These are phyloP conservation scores for Pristiophorus japonicus DNA, from an alignment of 2,113 vertebrate genomes.

Conservation along the genomic window DNA sequence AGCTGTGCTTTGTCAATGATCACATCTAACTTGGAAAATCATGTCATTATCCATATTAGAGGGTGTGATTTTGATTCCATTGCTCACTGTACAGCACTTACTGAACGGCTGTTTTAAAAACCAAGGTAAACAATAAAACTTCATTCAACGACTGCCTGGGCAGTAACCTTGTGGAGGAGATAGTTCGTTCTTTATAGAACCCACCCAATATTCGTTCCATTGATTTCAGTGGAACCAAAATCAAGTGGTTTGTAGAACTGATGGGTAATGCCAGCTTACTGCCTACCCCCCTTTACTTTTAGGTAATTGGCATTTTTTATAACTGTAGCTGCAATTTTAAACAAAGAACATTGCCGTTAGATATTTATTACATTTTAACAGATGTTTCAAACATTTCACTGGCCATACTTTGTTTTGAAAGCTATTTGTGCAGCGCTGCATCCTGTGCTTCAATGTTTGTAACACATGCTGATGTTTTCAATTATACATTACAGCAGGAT, in stretches of 20 bases:
- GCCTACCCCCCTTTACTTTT: neutral
- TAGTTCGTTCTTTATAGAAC: neutral
- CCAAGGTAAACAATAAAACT: neutral
- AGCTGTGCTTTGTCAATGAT: neutral
- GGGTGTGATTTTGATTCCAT: too few relatives aligned
- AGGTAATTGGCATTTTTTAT: neutral
- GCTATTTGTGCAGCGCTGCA: neutral
- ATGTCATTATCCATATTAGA: neutral
- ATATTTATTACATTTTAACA: neutral
- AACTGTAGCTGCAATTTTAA: neutral
- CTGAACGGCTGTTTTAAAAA: neutral
- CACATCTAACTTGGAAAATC: neutral
- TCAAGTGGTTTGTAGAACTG: neutral
- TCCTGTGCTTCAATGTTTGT: slow-evolving; percentile 5
- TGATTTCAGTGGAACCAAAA: neutral
- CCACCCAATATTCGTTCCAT: neutral
- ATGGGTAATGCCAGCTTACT: neutral
- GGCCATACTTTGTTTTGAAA: neutral
- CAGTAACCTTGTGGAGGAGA: neutral
- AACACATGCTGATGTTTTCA: slow-evolving; percentile 20
- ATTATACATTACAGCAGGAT: slow-evolving; percentile 1
- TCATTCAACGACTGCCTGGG: neutral
- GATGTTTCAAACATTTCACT: neutral
- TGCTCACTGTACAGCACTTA: neutral
- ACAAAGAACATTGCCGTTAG: neutral